Evolutionary conservation across 2,113 vertebrate genomes (phyloP), one percentile per base, ranked within the genome.

Genomic region (Vireo altiloquus): DNA sequence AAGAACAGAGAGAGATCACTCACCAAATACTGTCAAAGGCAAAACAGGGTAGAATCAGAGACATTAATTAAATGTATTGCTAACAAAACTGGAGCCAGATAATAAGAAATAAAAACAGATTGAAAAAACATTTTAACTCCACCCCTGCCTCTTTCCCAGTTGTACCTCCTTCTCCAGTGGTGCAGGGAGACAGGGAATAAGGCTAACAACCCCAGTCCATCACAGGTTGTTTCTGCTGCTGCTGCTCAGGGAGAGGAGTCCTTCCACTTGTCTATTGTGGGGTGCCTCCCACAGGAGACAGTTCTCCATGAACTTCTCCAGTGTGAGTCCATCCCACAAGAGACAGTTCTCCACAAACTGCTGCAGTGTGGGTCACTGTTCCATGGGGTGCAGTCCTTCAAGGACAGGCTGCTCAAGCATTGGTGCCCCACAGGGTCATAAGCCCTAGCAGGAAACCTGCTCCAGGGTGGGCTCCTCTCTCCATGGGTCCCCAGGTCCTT

Each of bases 281-380:
- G 31, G 7, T 40, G 33, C 11, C 25, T 66, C 13, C 44, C 25
- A 11, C 22, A 52, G 44, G 37, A 66, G 13, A 50, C 7, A 25
- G 21, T 4, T 6, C 31, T 24, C n/a, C 42, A 57, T 31, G 10
- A 49, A 17, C n/a, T 65, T 42, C 42, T 66, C 30, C 52, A 25
- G 0, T 15, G 10, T 42, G 52, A 65, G 10, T 21, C 25, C 0
- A 1, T 59, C 30, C 35, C 35, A 50, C 10, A 20, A 5, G 31
- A 49, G 52, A 25, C 31, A 50, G 21, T 31, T 42, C 15, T 47
- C 24, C 31, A 35, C 35, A 42, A 13, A 42, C 20, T 42, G 16
- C 16, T 66, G 13, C 37, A 49, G 20, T 2, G 10, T 57, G 20
- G 24, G 30, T 35, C 30, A 35, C 13, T 42, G 8, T 50, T 57